These are phyloP conservation scores for Acanthosoma haemorrhoidale DNA, from an alignment of 2,888 invertebrate species.

Conservation along the genomic window DNA sequence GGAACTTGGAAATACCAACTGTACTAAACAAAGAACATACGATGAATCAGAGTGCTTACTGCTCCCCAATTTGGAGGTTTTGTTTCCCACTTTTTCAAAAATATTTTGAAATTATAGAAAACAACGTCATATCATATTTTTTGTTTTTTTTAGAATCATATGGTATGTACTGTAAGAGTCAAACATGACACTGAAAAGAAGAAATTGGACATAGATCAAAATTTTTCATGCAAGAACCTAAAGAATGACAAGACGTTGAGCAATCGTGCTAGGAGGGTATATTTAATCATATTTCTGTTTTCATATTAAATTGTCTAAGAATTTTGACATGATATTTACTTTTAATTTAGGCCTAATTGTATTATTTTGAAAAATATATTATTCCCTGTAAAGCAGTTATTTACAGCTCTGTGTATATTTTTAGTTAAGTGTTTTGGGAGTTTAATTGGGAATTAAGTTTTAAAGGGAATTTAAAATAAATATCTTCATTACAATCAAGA, in stretches of 20 bases:
- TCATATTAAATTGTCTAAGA: too few species aligned
- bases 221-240: constrained; percentile 1
- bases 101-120: background rate
- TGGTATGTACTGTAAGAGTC: constrained; percentile 20
- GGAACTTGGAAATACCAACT: constrained; percentile 49
- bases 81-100: too few species aligned
- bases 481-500: too few species aligned
- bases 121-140: background rate
- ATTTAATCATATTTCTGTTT: too few species aligned
- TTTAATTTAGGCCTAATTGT: too few species aligned
- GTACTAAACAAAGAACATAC: constrained; percentile 40
- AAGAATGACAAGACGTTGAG: background rate
- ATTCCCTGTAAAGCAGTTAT: too few species aligned
- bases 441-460: too few species aligned
- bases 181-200: background rate
- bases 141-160: constrained; percentile 13
- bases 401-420: too few species aligned
- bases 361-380: too few species aligned
- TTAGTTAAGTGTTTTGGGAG: too few species aligned
- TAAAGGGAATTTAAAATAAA: too few species aligned
- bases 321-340: too few species aligned
- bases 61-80: constrained; percentile 11
- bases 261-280: constrained; percentile 20
- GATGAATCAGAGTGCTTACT: constrained; percentile 14
- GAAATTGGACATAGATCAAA: background rate